phyloP scores from a whole-genome alignment of 1,140 invertebrate genomes.

The Philopotamus ludificatus region DNA sequence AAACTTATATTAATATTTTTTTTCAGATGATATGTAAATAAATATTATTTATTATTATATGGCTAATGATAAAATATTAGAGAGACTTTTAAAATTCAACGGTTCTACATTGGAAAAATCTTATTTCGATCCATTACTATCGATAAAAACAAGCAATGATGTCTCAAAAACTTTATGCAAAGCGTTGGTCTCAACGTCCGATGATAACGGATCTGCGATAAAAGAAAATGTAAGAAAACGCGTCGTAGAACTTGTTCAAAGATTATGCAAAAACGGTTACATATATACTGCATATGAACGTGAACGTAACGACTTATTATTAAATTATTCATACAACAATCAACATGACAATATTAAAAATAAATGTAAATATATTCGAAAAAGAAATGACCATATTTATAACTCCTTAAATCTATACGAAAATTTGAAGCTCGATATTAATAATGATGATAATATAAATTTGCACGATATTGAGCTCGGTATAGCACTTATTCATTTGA shows the following conservation, averaged over 20 bases:
- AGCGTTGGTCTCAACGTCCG: background rate
- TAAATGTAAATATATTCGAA: background rate
- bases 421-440: too few relatives aligned
- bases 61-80: background rate
- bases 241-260: background rate
- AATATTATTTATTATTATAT: background rate
- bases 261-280: background rate
- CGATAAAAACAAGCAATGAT: background rate
- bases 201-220: background rate
- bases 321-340: background rate
- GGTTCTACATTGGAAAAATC: background rate
- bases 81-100: background rate
- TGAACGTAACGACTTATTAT: background rate
- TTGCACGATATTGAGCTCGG: conserved; percentile 10
- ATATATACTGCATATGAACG: background rate
- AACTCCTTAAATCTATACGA: background rate
- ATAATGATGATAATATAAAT: background rate
- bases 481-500: conserved; percentile 1
- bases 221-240: conserved; percentile 5
- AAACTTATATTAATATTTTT: background rate
- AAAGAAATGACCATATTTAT: background rate
- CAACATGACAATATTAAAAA: background rate
- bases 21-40: background rate
- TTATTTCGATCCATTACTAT: conserved; percentile 7
- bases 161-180: conserved; percentile 1